Base-by-base conservation (phyloP, 2,113 vertebrate species). In the Rhagologus leucostigma region DNA sequence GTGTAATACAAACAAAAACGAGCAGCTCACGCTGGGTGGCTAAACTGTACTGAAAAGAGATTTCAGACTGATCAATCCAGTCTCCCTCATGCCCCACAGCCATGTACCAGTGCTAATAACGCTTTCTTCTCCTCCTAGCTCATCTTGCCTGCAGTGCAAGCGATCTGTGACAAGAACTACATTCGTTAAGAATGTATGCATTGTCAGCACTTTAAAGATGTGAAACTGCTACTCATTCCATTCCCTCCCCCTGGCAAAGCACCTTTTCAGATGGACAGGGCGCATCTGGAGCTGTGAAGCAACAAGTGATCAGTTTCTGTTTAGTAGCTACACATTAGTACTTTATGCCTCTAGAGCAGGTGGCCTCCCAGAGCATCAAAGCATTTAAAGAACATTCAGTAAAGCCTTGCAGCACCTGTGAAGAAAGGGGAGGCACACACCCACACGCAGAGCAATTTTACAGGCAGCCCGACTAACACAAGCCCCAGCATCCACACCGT, bases 41-140 rank as follows among this genome's bases (percentile, higher is more conserved):
- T 95, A 84, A 95, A 96, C 56, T 86, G 85, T 42, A 81, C 69
- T 76, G 69, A 90, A 90, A 84, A 71, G 76, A 94, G 63, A 94
- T 85, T 95, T 87, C 82, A 85, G 90, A 74, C 44, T 33, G 67
- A 88, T 90, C 75, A 71, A 8, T 81, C 83, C 73, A 30, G 49
- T 22, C 82, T 85, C 68, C 68, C 68, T 74, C 44, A 22, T 6
- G 44, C 22, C 50, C 71, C 68, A 81, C 6, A 55, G 92, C 79
- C 86, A 41, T 0, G 4, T 14, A 63, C 39, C 15, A 3, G 30
- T n/a, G 55, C 64, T 91, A 35, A 74, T 18, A 92, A 81, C 24
- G 60, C 59, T 75, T 78, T 41, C 29, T 39, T 89, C 71, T 93
- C 67, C 84, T 89, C 46, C 78, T 57, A 39, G 63, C 50, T 80